Evolutionary conservation across 30 jellyfish, hydroid and myxozoan genomes (phyloP).

Genomic region (Phacellophora camtschatica): DNA sequence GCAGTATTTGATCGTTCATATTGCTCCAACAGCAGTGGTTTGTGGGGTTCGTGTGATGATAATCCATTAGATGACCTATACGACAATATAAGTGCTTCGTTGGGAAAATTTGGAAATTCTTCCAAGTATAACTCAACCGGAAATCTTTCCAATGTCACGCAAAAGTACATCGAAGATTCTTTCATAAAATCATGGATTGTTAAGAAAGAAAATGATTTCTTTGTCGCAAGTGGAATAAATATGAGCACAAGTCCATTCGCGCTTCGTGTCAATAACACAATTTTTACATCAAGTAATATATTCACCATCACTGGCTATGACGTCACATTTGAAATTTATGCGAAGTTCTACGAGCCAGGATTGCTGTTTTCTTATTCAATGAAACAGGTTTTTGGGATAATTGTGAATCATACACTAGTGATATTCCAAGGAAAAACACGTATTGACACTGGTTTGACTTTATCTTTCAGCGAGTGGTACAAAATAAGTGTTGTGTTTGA

Average conservation of each 20-base stretch:
- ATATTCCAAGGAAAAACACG: constrained; percentile 4
- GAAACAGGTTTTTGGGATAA: constrained; percentile 5
- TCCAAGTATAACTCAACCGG: neutral
- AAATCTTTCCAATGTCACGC: constrained; percentile 10
- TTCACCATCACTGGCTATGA: constrained; percentile 16
- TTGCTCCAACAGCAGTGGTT: constrained; percentile 49
- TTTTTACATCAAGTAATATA: constrained; percentile 8
- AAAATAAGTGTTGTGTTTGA: constrained; percentile 24
- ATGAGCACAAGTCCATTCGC: constrained; percentile 4
- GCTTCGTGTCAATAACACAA: constrained; percentile 24
- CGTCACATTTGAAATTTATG: neutral
- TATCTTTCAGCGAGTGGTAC: constrained; percentile 19
- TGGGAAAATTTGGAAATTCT: neutral
- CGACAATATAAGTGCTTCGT: neutral
- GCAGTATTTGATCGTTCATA: neutral
- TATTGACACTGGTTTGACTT: constrained; percentile 33
- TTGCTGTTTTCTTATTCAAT: constrained; percentile 37
- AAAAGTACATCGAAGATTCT: neutral
- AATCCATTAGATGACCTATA: constrained; percentile 9
- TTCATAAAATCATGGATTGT: constrained; percentile 31
- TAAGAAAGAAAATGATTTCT: neutral
- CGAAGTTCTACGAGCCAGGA: constrained; percentile 11
- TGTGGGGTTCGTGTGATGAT: constrained; percentile 46
- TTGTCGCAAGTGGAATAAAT: neutral
- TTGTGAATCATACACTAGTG: constrained; percentile 5